Conservation (phyloP, 2,797 vertebrate genomes). For the Vespertilio murinus region DNA sequence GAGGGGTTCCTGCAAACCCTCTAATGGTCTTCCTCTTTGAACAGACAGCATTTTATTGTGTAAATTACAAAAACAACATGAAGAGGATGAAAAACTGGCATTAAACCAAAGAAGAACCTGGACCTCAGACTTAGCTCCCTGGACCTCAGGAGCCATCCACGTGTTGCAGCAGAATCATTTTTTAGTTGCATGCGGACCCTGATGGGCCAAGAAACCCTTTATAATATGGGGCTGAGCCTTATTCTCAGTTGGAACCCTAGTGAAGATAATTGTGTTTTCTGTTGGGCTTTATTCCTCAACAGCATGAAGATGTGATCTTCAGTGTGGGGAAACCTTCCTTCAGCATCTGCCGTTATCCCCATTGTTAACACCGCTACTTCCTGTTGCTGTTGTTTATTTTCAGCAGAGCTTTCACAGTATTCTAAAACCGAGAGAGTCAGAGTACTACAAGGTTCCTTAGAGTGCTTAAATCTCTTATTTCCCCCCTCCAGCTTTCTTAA, state of each 20-base stretch:
- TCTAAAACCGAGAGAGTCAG: not conserved
- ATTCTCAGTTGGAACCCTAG: not conserved
- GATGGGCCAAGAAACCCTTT: constrained; percentile 1
- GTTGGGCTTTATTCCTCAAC: not conserved
- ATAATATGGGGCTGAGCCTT: not conserved
- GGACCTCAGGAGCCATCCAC: not conserved
- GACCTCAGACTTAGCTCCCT: not conserved
- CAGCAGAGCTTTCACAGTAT: not conserved
- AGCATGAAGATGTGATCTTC: not conserved
- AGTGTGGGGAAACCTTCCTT: not conserved
- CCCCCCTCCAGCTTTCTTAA: not conserved
- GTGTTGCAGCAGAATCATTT: not conserved
- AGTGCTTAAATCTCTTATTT: not conserved
- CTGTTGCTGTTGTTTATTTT: not conserved
- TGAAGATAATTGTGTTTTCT: not conserved
- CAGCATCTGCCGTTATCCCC: not conserved
- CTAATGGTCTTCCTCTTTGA: constrained; percentile 57
- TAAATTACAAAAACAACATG: constrained; percentile 50
- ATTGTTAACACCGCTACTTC: not conserved
- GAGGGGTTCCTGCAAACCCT: constrained; percentile 46
- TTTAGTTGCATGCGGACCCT: not conserved
- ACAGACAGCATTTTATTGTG: constrained; percentile 45
- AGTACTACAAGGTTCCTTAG: not conserved
- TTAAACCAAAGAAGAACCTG: constrained; percentile 21
- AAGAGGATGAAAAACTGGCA: constrained; percentile 19